phyloP scores from a whole-genome alignment of 2,797 vertebrate genomes.

The Bradypodion ventrale region DNA sequence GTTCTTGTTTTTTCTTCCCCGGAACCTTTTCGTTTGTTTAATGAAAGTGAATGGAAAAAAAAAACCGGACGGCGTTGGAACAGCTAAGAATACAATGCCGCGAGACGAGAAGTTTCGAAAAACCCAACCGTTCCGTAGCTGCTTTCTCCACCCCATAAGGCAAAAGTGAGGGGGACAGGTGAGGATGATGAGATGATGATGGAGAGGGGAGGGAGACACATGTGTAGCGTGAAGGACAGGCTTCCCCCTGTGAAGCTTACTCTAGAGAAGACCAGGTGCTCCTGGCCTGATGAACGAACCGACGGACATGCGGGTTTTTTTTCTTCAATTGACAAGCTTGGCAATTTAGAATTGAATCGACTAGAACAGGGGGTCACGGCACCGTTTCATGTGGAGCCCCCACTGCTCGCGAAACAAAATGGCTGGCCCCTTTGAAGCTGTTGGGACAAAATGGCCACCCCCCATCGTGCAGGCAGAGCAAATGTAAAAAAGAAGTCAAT shows the following conservation, averaged over 20 bases:
- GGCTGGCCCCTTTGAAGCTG: too few relatives aligned
- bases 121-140: slow-evolving; percentile 25
- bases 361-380: too few relatives aligned
- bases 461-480: too few relatives aligned
- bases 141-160: neutral
- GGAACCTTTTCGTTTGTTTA: neutral
- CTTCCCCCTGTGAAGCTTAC: neutral
- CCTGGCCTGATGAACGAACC: neutral
- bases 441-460: too few relatives aligned
- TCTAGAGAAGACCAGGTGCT: slow-evolving; percentile 42
- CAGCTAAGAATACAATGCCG: slow-evolving; percentile 51
- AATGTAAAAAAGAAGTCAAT: too few relatives aligned
- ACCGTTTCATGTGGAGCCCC: too few relatives aligned
- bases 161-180: neutral
- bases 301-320: slow-evolving; percentile 21
- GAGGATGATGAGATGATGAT: neutral
- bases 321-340: slow-evolving; percentile 25
- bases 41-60: slow-evolving; percentile 45
- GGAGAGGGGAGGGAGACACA: slow-evolving; percentile 33
- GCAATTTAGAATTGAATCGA: slow-evolving; percentile 47
- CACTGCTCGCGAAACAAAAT: too few relatives aligned
- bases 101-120: slow-evolving; percentile 51
- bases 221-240: neutral
- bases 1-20: slow-evolving; percentile 22
- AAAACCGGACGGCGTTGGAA: slow-evolving; percentile 34